Evolutionary conservation across 2,888 invertebrate genomes (phyloP).

Genomic region (Microplitis manilae): DNA sequence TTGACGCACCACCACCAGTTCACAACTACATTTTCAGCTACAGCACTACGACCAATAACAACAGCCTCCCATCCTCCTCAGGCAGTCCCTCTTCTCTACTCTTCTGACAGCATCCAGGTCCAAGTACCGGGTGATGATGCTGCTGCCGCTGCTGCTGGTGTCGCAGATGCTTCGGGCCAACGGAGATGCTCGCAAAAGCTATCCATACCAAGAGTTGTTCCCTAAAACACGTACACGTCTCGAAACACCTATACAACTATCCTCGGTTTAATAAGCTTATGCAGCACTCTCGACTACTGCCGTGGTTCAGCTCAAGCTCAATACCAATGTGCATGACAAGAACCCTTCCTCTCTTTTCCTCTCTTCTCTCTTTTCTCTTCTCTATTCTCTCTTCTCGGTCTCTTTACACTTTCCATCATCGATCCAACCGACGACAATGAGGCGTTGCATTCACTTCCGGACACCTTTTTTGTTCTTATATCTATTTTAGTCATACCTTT

Average conservation of each 20-base stretch:
- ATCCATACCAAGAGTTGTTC: background rate
- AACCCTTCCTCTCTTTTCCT: background rate
- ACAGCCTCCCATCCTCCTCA: background rate
- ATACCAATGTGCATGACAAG: slow-evolving; percentile 5
- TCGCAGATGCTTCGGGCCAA: slow-evolving; percentile 21
- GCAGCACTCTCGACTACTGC: slow-evolving; percentile 64
- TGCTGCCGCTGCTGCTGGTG: slow-evolving; percentile 27
- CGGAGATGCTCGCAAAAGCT: slow-evolving; percentile 25
- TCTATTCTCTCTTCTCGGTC: slow-evolving; percentile 16
- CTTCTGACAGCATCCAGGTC: background rate
- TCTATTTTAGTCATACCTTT: background rate
- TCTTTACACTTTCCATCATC: slow-evolving; percentile 19
- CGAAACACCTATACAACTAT: slow-evolving; percentile 25
- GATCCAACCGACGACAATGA: slow-evolving; percentile 9
- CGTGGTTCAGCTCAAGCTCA: slow-evolving; percentile 37
- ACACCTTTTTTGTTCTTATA: slow-evolving; percentile 5
- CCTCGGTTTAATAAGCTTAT: slow-evolving; percentile 67
- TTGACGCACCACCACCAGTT: background rate
- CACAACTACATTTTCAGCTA: background rate
- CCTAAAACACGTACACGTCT: slow-evolving; percentile 31
- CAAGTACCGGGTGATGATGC: slow-evolving; percentile 7
- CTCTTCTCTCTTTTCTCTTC: slow-evolving; percentile 24
- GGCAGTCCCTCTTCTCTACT: background rate
- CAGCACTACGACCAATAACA: background rate
- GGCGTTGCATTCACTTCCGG: slow-evolving; percentile 8